Base-by-base conservation (phyloP, 2,888 invertebrate species). In the Melinaea menophilus region DNA sequence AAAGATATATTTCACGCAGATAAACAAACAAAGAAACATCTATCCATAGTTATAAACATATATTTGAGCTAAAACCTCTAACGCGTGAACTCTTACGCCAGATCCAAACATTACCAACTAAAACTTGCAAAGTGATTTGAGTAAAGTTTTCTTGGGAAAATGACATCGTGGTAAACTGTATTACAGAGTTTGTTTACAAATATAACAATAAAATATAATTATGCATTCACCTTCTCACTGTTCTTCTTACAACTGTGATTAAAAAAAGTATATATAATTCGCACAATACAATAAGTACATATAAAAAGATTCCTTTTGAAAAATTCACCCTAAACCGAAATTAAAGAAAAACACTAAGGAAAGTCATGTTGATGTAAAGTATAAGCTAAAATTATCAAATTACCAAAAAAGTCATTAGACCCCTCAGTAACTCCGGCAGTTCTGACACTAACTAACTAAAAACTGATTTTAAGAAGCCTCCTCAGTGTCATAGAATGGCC, bases 71-170 rank as follows among this genome's bases (percentile, higher is more conserved):
- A 5, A 12, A 22, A 48, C 2, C 22, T 13, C 13, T 48, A 7
- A 13, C 55, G 9, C 22, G 58, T 48, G 34, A 12, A 64, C 34
- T 66, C 62, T 63, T 66, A 56, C 7, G 11, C 65, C 68, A 66
- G 2, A 54, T 51, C 46, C 60, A 63, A 64, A 67, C 68, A 69
- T 70, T 69, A 71, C 72, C 67, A 67, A 67, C 72, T 71, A 65
- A 69, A 74, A 75, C 70, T 75, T 72, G 68, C 67, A 73, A 74
- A 72, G 72, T 74, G 75, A 74, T 73, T 73, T 64, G 72, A 70
- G 67, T 66, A 71, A 73, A 72, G 70, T 74, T 72, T 69, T 72
- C 70, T 69, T 62, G 69, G 66, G 71, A 73, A 74, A 71, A 74
- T 74, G 71, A 72, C 72, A 70, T 70, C 68, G 73, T 68, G 68